Base-by-base conservation (phyloP, 2,797 vertebrate species). In the Danio choprae region DNA sequence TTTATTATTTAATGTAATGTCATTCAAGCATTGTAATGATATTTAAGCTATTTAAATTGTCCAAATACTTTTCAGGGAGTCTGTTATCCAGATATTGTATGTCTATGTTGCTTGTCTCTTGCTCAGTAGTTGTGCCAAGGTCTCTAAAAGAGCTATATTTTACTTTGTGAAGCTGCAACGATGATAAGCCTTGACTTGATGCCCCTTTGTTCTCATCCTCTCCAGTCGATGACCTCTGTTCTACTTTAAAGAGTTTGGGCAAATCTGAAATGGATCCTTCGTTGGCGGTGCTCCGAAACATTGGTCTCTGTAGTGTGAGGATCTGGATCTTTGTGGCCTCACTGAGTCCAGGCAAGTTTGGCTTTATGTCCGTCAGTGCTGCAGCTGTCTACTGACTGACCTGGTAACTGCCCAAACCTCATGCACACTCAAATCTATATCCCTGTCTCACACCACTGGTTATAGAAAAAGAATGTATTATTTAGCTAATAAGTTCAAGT, bases 331-430 rank as follows among this genome's bases (percentile, higher is more conserved):
- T 62, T 74, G 12, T 46, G 44, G 6, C 53, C 58, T 68, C 68
- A 20, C 22, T 64, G 71, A 69, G 67, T 86, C 89, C 85, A 82
- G 87, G 86, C 85, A 82, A 84, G 85, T 88, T 89, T 91, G 91
- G 90, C 86, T 22, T 8, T 22, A 18, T 83, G 79, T 86, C 63
- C 69, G 80, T 87, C 55, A 85, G 81, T 87, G 87, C 10, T 89
- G 9, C 76, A 79, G 63, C 70, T 79, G 86, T 87, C 86, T 83
- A 78, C 78, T 77, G 84, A 79, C 87, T 87, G 87, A 89, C 87
- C 90, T 91, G 90, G 85, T 90, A 74, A 69, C 70, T 80, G 85
- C 85, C 84, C 81, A 84, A 83, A 40, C 68, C 38, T 41, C 44
- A 50, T 36, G 18, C 12, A n/a, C 50, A 41, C 36, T 71, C 53